Conservation (phyloP, 2,888 invertebrate genomes). For the Papilio demoleus region DNA sequence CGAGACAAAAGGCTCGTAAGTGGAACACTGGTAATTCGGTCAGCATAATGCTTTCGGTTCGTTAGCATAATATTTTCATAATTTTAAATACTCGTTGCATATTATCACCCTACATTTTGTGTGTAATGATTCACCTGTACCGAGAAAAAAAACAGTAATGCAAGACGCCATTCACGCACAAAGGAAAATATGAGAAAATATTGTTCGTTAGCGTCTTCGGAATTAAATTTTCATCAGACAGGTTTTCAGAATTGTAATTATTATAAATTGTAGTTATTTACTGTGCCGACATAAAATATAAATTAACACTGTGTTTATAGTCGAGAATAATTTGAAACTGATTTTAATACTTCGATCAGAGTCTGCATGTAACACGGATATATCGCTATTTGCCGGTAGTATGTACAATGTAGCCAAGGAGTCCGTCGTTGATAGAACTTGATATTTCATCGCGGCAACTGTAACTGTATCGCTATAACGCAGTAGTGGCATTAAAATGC, state of each 20-base stretch:
- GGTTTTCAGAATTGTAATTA: background rate
- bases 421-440: too few species aligned
- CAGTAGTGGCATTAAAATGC: too few species aligned
- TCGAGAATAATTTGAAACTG: background rate
- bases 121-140: constrained; percentile 27
- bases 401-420: too few species aligned
- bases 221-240: background rate
- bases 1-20: constrained; percentile 29
- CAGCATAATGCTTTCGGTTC: constrained; percentile 24
- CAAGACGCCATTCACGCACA: background rate
- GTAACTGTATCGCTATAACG: too few species aligned
- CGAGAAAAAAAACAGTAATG: constrained; percentile 5
- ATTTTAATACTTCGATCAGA: too few species aligned
- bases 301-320: background rate
- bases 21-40: constrained; percentile 26
- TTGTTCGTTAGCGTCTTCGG: constrained; percentile 1
- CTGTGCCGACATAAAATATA: background rate
- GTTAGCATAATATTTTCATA: constrained; percentile 25
- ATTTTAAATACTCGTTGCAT: constrained; percentile 13
- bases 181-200: constrained; percentile 8
- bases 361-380: too few species aligned
- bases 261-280: background rate
- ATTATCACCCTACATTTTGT: constrained; percentile 16
- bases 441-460: too few species aligned
- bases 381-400: too few species aligned